These are phyloP conservation scores for Hapalemur alaotrensis DNA, from an alignment of 2,797 vertebrate genomes.

Conservation along the genomic window DNA sequence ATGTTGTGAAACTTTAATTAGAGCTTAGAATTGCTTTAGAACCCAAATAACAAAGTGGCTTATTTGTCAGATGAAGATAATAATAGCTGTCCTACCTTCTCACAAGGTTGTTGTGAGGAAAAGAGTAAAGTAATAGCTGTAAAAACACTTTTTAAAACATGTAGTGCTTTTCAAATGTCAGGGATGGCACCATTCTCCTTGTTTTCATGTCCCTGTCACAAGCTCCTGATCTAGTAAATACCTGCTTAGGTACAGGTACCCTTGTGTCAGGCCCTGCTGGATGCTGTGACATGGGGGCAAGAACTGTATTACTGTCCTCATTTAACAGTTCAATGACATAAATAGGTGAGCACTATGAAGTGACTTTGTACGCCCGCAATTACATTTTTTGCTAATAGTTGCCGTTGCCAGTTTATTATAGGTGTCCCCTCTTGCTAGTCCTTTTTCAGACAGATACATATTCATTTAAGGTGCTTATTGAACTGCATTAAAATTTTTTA, in stretches of 20 bases:
- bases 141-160: background rate
- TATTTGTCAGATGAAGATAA: slow-evolving; percentile 56
- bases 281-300: background rate
- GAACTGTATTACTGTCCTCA: background rate
- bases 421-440: background rate
- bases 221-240: background rate
- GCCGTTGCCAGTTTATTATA: background rate
- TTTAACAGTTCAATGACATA: background rate
- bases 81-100: slow-evolving; percentile 27
- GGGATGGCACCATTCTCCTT: background rate
- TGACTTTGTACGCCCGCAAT: background rate
- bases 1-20: slow-evolving; percentile 70
- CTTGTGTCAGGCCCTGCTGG: background rate
- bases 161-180: background rate
- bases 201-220: background rate
- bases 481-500: background rate
- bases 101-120: background rate
- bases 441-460: background rate
- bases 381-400: background rate
- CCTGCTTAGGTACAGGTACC: background rate
- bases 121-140: background rate
- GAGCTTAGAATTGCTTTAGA: slow-evolving; percentile 49
- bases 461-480: background rate
- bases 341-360: background rate
- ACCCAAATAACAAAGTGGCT: slow-evolving; percentile 58